A percentile compares a stretch with the other conserved stretches of the same genome.
These are phyloP conservation scores for Eurystomus glaucurus DNA, from an alignment of 2,797 vertebrate species.

Conservation along the genomic window DNA sequence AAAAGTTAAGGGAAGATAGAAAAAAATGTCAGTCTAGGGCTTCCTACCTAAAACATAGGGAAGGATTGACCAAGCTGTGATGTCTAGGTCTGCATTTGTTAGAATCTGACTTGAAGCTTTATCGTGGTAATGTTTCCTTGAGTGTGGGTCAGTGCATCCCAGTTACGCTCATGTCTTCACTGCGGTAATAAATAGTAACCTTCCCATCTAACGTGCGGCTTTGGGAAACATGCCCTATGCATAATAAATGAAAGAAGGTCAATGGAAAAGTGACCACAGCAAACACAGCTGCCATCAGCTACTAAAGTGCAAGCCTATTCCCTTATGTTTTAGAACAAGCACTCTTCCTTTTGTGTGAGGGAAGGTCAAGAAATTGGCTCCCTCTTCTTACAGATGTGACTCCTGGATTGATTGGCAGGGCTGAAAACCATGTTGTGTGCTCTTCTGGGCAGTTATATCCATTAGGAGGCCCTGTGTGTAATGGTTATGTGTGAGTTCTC, in stretches of 20 bases:
- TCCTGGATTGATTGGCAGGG: background rate
- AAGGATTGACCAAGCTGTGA: background rate
- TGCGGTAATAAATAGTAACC: background rate
- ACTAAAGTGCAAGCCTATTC: background rate
- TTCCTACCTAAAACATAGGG: fast-evolving
- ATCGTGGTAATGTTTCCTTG: background rate
- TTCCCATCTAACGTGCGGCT: background rate
- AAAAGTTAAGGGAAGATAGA: fast-evolving
- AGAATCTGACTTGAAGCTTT: background rate
- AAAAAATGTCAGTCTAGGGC: background rate
- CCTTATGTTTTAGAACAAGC: background rate
- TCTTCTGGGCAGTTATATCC: background rate
- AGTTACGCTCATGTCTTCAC: fast-evolving
- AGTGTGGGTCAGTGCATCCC: background rate
- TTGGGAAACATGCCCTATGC: background rate
- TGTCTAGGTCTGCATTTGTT: background rate
- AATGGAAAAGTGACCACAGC: background rate
- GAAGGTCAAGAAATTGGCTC: background rate
- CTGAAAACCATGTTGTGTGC: background rate
- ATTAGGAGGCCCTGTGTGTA: background rate
- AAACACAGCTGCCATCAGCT: background rate
- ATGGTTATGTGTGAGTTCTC: fast-evolving
- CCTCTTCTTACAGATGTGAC: background rate
- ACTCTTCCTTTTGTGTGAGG: background rate
- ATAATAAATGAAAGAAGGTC: background rate